Evolutionary conservation across 2,888 invertebrate species (phyloP).

Genomic region (Amphipoea oculea): DNA sequence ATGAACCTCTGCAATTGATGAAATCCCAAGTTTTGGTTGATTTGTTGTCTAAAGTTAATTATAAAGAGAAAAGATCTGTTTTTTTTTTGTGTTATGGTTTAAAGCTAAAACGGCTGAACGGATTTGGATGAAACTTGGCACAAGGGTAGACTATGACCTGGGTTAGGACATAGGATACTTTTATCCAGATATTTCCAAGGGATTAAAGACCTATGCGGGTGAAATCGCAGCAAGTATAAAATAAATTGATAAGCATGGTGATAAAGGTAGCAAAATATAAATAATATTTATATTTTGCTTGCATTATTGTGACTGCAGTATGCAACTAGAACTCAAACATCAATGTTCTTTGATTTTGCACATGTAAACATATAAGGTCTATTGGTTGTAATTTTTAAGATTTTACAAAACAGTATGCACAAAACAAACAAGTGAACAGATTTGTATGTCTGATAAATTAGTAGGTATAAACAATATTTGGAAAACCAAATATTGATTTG

Average conservation of each 20-base stretch:
- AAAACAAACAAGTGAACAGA: background rate
- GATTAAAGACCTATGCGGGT: too few relatives aligned
- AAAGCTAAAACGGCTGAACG: too few relatives aligned
- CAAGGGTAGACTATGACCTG: too few relatives aligned
- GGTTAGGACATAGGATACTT: too few relatives aligned
- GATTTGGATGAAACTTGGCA: too few relatives aligned
- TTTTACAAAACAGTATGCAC: background rate
- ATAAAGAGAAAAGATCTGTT: too few relatives aligned
- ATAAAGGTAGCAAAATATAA: background rate
- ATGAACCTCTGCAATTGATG: background rate
- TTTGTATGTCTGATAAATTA: background rate
- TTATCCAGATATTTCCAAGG: too few relatives aligned
- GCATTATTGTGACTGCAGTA: slow-evolving; percentile 1
- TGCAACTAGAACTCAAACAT: background rate
- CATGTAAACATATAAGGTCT: too few relatives aligned
- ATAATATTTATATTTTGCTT: slow-evolving; percentile 19
- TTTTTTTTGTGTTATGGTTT: too few relatives aligned
- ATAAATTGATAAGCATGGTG: background rate
- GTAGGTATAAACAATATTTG: too few relatives aligned
- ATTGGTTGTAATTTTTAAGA: background rate
- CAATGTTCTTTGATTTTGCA: too few relatives aligned
- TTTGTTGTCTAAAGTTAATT: background rate
- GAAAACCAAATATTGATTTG: too few relatives aligned
- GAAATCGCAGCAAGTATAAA: background rate
- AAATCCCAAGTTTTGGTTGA: background rate